A percentile compares a stretch with the other conserved stretches of the same genome.
Evolutionary conservation across 2,888 invertebrate species (phyloP).

Genomic region (Cantharis nigra): DNA sequence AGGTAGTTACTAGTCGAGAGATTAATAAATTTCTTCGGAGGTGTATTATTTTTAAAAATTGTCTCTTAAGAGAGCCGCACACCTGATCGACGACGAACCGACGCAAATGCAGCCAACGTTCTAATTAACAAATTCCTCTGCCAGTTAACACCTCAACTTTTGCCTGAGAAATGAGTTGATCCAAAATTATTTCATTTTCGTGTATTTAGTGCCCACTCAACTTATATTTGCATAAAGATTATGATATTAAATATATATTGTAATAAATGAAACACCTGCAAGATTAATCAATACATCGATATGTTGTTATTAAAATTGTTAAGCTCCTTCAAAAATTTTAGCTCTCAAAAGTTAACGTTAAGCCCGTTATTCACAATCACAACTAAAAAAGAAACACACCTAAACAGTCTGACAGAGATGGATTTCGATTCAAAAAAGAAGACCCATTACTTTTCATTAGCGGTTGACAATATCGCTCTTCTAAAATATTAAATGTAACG

Average conservation of each 20-base stretch:
- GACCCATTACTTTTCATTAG: conserved; percentile 46
- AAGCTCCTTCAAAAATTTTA: not conserved
- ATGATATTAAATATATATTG: conserved; percentile 4
- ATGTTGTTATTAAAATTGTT: not conserved
- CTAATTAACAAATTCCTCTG: conserved; percentile 22
- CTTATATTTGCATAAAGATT: conserved; percentile 20
- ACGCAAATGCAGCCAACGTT: not conserved
- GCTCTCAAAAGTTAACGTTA: not conserved
- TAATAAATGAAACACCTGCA: conserved; percentile 16
- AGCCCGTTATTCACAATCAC: conserved; percentile 37
- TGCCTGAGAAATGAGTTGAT: not conserved
- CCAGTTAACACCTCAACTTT: conserved; percentile 16
- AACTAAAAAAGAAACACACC: conserved; percentile 24
- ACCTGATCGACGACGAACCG: not conserved
- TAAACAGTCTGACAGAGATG: conserved; percentile 9
- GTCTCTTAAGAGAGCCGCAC: not conserved
- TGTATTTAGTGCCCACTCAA: conserved; percentile 7
- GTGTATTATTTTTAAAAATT: not conserved
- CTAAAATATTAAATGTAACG: conserved; percentile 2
- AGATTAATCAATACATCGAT: conserved; percentile 10
- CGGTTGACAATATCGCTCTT: conserved; percentile 38
- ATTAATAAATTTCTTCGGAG: not conserved
- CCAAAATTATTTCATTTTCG: not conserved
- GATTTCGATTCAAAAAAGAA: conserved; percentile 35
- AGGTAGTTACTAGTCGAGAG: not conserved